Base-by-base conservation (phyloP, 2,888 invertebrate species). In the Lochmaea capreae region DNA sequence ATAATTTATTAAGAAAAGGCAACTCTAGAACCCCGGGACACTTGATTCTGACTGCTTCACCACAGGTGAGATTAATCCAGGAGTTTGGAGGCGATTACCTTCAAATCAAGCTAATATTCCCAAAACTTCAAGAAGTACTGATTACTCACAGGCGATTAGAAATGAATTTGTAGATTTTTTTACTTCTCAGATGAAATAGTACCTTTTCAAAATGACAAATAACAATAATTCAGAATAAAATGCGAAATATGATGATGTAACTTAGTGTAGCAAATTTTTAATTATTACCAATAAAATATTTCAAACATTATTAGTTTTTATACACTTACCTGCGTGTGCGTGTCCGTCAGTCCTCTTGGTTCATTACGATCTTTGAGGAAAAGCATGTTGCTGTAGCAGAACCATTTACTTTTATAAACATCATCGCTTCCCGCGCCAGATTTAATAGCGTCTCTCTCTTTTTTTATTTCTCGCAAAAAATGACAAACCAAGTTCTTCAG, bases 361-460 rank as follows among this genome's bases (percentile, higher is more conserved):
- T 43, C 2, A 43, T 43, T 43, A 0, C 43, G 43, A 49, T 69
- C 62, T 52, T 69, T 61, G 49, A 69, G 69, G 33, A 69, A 69
- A 16, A 61, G 61, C 69, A 69, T 69, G 52, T 52, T 69, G 52
- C 62, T 61, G 69, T 49, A 69, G 52, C 49, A 61, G 39, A 69
- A 69, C 69, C 69, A 69, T 69, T 69, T 69, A 61, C 68, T 68
- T 22, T 61, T 68, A n/a, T 68, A 61, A 12, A 61, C 68, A 26
- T 61, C 69, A 54, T 12, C 16, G 46, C 11, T 46, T 62, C 49
- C 33, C 59, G 43, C 26, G 26, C 59, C 49, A n/a, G 58, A 22
- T 22, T 22, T 46, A 46, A 43, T 46, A 9, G 33, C 22, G n/a
- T 68, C 26, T 16, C 61, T 67, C 58, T 58, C 67, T 22, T 33